These are phyloP conservation scores for Cavia aperea DNA, from an alignment of 2,113 vertebrate species.

Conservation along the genomic window DNA sequence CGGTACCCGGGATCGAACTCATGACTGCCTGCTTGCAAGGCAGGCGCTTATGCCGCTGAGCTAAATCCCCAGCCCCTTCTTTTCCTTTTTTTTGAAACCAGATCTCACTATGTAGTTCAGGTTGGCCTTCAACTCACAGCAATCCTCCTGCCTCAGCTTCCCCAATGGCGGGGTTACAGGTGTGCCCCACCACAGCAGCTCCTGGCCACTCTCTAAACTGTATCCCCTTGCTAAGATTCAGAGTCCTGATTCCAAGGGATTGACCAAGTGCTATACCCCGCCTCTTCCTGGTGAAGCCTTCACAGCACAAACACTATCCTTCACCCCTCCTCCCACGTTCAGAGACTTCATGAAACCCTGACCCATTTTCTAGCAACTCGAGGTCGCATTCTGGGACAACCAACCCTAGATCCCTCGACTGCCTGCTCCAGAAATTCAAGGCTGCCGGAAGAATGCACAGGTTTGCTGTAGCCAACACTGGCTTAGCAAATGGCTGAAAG, in stretches of 20 bases:
- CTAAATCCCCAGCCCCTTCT: background rate
- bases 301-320: background rate
- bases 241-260: background rate
- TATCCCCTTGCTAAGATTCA: background rate
- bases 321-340: background rate
- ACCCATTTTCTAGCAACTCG: background rate
- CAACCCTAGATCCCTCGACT: background rate
- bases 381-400: background rate
- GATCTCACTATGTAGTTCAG: background rate
- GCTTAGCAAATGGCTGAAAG: background rate
- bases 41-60: too few relatives aligned
- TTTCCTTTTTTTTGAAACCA: background rate
- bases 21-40: too few relatives aligned
- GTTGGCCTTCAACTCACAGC: background rate
- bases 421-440: background rate
- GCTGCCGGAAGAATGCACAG: background rate
- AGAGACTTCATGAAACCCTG: background rate
- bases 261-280: background rate
- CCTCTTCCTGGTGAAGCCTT: background rate
- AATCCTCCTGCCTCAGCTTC: background rate
- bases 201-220: background rate
- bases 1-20: too few relatives aligned
- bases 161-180: background rate
- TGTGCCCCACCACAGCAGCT: accelerated
- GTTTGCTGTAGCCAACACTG: background rate